Evolutionary conservation across 2,888 invertebrate genomes (phyloP).

Genomic region (Cetonia aurata): DNA sequence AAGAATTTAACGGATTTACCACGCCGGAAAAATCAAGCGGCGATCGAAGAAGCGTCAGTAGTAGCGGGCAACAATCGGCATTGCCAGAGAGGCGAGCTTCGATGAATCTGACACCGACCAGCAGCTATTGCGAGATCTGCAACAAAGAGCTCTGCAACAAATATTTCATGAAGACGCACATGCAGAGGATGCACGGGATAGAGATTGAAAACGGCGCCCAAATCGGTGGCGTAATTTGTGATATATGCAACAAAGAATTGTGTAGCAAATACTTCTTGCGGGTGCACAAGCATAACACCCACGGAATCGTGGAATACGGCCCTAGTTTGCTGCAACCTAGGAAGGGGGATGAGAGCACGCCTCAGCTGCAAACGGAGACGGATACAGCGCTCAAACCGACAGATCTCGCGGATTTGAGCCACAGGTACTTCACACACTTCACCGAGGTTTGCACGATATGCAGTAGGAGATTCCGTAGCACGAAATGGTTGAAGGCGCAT

Average conservation of each 20-base stretch:
- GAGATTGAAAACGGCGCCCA: conserved; percentile 93
- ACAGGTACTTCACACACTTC: conserved; percentile 76
- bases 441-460: conserved; percentile 88
- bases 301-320: conserved; percentile 93
- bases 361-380: conserved; percentile 57
- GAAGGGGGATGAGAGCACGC: conserved; percentile 64
- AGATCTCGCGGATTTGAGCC: conserved; percentile 71
- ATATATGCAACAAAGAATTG: conserved; percentile 97
- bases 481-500: conserved; percentile 90
- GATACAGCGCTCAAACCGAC: conserved; percentile 69
- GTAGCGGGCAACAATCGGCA: conserved; percentile 50
- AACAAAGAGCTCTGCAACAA: conserved; percentile 99
- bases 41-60: conserved; percentile 53
- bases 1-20: conserved; percentile 64
- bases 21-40: conserved; percentile 67
- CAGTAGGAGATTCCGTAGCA: conserved; percentile 87
- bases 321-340: conserved; percentile 64
- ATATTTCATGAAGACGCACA: conserved; percentile 99
- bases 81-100: conserved; percentile 71
- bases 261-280: conserved; percentile 98
- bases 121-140: conserved; percentile 96
- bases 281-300: conserved; percentile 98
- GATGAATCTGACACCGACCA: conserved; percentile 77
- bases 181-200: conserved; percentile 98
- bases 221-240: conserved; percentile 94